Evolutionary conservation across 2,113 vertebrate species (phyloP).

Genomic region (Amia ocellicauda): DNA sequence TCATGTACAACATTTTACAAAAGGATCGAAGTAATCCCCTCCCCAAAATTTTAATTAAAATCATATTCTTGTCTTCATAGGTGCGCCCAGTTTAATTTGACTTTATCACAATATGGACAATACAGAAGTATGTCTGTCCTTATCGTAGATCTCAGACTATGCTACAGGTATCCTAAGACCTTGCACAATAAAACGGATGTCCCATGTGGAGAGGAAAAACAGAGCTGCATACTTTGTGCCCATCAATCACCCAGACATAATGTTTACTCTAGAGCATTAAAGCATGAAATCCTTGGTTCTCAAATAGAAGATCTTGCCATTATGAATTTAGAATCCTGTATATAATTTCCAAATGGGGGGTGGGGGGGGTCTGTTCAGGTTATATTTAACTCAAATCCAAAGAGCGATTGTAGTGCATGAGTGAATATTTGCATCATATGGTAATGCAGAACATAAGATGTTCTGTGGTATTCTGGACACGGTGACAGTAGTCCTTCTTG

Average conservation of each 20-base stretch:
- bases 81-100: no score
- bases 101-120: neutral
- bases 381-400: slow-evolving; percentile 18
- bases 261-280: slow-evolving; percentile 50
- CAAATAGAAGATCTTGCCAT: slow-evolving; percentile 29
- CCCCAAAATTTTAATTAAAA: no score
- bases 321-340: slow-evolving; percentile 30
- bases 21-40: no score
- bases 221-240: slow-evolving; percentile 42
- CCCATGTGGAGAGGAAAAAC: slow-evolving; percentile 27
- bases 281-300: slow-evolving; percentile 52
- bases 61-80: no score
- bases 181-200: neutral
- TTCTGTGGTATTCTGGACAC: slow-evolving; percentile 1
- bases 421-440: slow-evolving; percentile 15
- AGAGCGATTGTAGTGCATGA: neutral
- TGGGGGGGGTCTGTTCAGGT: slow-evolving; percentile 22
- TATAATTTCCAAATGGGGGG: slow-evolving; percentile 12
- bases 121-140: neutral
- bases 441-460: neutral
- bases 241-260: slow-evolving; percentile 57
- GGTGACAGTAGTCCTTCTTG: neutral
- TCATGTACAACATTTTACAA: no score
- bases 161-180: neutral
- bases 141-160: neutral